Conservation (phyloP, 2,888 invertebrate species). For the Onthophagus sagittarius region DNA sequence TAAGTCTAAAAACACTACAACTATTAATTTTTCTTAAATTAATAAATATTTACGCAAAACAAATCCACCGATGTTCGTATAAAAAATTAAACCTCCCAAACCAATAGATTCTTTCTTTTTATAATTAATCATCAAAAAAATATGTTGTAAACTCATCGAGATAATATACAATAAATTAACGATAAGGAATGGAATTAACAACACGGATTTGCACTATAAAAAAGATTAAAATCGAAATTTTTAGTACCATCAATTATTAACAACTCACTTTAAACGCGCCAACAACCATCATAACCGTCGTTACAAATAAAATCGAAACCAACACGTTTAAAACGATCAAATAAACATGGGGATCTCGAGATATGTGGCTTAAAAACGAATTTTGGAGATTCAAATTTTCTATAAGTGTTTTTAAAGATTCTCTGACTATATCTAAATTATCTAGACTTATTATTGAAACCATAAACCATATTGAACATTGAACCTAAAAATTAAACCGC, state of each 20-base stretch:
- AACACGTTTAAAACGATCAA: not conserved
- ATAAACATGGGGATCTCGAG: not conserved
- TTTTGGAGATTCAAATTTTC: not conserved
- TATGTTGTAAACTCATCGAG: not conserved
- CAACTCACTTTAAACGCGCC: not conserved
- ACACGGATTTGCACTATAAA: not conserved
- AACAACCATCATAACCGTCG: not conserved
- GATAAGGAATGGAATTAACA: not conserved
- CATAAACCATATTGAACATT: not conserved
- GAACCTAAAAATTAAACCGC: not conserved
- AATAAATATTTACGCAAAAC: not conserved
- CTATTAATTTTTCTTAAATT: too few species aligned
- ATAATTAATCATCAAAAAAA: not conserved
- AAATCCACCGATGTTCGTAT: not conserved
- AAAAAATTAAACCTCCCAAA: not conserved
- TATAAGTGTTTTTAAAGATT: not conserved
- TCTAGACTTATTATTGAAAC: not conserved
- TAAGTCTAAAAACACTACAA: too few species aligned
- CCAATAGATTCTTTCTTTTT: not conserved
- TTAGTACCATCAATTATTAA: too few species aligned
- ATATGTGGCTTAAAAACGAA: not conserved
- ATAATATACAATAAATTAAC: not conserved
- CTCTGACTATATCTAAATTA: not conserved
- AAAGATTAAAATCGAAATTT: not conserved
- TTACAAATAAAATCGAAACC: not conserved